phyloP scores from a whole-genome alignment of 2,888 invertebrate genomes.

The Xanthia icteritia region DNA sequence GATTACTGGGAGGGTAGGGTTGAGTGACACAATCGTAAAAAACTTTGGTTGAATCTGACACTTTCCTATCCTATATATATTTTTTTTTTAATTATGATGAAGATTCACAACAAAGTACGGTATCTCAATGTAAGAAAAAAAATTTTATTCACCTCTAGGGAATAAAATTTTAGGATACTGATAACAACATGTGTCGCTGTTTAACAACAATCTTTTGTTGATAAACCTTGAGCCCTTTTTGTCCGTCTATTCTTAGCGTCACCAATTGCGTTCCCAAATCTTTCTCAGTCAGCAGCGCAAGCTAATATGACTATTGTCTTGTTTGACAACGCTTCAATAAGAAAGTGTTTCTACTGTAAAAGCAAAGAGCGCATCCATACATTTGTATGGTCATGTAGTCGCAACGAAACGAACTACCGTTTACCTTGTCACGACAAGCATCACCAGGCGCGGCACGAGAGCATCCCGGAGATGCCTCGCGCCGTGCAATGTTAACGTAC shows the following conservation, averaged over 20 bases:
- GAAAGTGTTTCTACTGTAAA: not conserved
- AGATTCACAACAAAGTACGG: not conserved
- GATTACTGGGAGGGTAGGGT: not conserved
- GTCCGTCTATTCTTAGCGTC: not conserved
- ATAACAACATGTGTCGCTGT: not conserved
- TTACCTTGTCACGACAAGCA: conserved; percentile 49
- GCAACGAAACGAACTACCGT: conserved; percentile 18
- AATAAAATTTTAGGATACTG: not conserved
- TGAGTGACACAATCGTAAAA: not conserved
- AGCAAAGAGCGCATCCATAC: conserved; percentile 1
- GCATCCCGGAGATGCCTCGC: conserved; percentile 1
- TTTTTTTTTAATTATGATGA: not conserved
- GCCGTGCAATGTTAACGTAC: not conserved
- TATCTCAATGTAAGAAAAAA: not conserved
- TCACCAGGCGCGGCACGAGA: conserved; percentile 8
- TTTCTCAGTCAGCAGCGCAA: not conserved
- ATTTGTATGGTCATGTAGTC: not conserved
- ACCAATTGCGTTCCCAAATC: not conserved
- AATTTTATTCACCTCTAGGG: no score
- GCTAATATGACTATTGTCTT: not conserved
- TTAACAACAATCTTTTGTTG: not conserved
- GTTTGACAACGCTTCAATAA: not conserved
- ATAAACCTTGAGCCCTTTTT: not conserved
- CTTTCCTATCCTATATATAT: not conserved
- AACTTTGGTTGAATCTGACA: not conserved